phyloP scores from a whole-genome alignment of 2,888 invertebrate species.

The Leuctra nigra region DNA sequence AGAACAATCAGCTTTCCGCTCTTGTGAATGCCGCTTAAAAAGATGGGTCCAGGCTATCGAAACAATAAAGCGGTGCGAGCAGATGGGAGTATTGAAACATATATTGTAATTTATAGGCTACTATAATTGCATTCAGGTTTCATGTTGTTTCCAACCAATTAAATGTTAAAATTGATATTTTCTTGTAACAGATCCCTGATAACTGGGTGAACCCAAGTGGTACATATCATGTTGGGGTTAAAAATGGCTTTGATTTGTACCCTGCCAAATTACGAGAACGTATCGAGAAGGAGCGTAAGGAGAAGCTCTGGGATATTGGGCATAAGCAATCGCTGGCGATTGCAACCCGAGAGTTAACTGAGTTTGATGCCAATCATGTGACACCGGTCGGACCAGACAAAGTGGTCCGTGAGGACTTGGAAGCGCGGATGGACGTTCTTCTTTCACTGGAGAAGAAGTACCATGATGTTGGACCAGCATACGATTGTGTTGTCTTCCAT shows the following conservation, averaged over 20 bases:
- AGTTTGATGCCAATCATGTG: constrained; percentile 65
- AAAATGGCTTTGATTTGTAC: constrained; percentile 80
- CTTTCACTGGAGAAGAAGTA: constrained; percentile 81
- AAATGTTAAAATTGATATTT: not conserved
- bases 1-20: too few relatives aligned
- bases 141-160: not conserved
- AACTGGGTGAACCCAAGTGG: constrained; percentile 79
- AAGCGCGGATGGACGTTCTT: constrained; percentile 76
- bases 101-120: not conserved
- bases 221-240: constrained; percentile 79
- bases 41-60: too few relatives aligned
- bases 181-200: constrained; percentile 60
- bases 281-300: constrained; percentile 69
- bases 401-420: constrained; percentile 79
- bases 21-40: too few relatives aligned
- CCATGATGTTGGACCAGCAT: constrained; percentile 78
- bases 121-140: not conserved
- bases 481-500: constrained; percentile 89
- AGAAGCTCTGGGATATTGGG: constrained; percentile 76
- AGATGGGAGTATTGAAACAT: too few relatives aligned
- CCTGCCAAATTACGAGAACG: constrained; percentile 77
- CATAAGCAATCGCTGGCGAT: constrained; percentile 75
- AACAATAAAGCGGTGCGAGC: too few relatives aligned
- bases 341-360: constrained; percentile 60
- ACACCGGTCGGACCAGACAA: constrained; percentile 57